Conservation (phyloP, 1,140 invertebrate genomes). For the Hyles euphorbiae region DNA sequence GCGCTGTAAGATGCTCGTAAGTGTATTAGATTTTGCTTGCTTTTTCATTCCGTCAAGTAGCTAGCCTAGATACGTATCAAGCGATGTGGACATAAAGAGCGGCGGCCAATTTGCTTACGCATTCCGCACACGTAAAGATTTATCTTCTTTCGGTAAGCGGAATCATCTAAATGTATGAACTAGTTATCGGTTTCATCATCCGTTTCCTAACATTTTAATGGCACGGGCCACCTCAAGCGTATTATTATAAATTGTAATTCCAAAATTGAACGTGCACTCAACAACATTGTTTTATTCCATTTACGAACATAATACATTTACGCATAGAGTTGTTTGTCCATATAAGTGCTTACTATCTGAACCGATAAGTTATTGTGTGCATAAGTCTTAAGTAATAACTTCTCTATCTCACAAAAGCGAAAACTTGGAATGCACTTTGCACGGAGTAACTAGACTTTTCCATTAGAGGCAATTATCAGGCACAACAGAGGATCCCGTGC, state of each 20-base stretch:
- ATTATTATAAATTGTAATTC: too few species aligned
- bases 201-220: too few species aligned
- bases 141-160: conserved; percentile 17
- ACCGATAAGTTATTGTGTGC: conserved; percentile 39
- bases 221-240: too few species aligned
- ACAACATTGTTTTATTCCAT: too few species aligned
- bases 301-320: too few species aligned
- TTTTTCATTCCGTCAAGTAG: conserved; percentile 63
- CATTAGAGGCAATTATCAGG: conserved; percentile 72
- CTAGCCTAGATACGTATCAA: conserved; percentile 26
- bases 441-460: conserved; percentile 70
- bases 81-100: conserved; percentile 29
- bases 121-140: conserved; percentile 26
- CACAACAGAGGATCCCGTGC: conserved; percentile 60
- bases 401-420: conserved; percentile 54
- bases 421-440: conserved; percentile 70
- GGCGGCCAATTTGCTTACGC: conserved; percentile 32
- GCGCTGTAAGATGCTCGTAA: conserved; percentile 68
- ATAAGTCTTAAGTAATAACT: conserved; percentile 60
- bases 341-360: conserved; percentile 8
- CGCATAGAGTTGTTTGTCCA: too few species aligned
- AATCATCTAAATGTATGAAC: conserved; percentile 3
- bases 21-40: conserved; percentile 72
- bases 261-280: too few species aligned
- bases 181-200: too few species aligned